Base-by-base conservation (phyloP, 2,888 invertebrate species). In the Cosmopolites sordidus region DNA sequence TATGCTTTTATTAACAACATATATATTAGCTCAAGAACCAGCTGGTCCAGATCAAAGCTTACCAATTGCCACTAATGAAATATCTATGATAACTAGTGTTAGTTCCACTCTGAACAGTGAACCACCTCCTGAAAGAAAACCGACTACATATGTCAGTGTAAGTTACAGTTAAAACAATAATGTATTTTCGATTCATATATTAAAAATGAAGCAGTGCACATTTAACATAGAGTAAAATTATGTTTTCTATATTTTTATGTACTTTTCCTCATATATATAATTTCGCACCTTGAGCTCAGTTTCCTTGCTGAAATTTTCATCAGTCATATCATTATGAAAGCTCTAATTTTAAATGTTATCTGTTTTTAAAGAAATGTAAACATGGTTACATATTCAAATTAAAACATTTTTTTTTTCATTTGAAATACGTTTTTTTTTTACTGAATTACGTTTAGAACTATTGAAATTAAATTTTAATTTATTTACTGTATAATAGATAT, bases 41-140 rank as follows among this genome's bases (percentile, higher is more conserved):
- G 76, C 76, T 16, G 79, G 79, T 37, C 79, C 79, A 2, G 80
- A 80, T 65, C 80, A 78, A 63, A 75, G 71, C 53, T 68, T 76
- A 51, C 73, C 73, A 2, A 70, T 71, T 18, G 70, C 75, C 14
- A 50, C 75, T 75, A 82, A 69, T 73, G 82, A 62, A 80, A 9
- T 38, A 33, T n/a, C 44, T 8, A 12, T 40, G 16, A n/a, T 43
- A 14, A 22, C 48, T n/a, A 42, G 12, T 15, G 51, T 18, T 48
- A 42, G 44, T 15, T 30, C 30, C 2, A 47, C 12, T 27, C 16
- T 44, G 0, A 43, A 8, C 18, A 43, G 33, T 43, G 49, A 48
- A 29, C 48, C 51, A 16, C 56, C 48, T 6, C 18, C 42, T 40
- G 55, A 51, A 14, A 49, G 50, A 14, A 54, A 50, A 54, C 50